These are phyloP conservation scores for Protobothrops mucrosquamatus DNA, from an alignment of 2,113 vertebrate genomes.

Conservation along the genomic window DNA sequence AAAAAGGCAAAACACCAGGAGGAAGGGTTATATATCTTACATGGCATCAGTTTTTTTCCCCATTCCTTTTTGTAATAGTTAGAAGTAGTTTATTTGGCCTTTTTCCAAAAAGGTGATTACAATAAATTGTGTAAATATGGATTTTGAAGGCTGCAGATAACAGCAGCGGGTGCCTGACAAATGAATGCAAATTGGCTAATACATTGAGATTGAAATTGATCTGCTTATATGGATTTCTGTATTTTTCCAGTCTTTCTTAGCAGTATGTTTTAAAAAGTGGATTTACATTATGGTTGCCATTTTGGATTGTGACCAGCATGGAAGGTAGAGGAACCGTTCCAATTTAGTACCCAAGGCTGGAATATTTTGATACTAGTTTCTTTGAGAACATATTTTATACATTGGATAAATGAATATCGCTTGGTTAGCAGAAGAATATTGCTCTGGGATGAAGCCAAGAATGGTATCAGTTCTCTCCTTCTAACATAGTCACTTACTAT, in stretches of 20 bases:
- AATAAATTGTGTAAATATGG: constrained; percentile 19
- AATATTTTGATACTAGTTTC: background rate
- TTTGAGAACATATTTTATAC: background rate
- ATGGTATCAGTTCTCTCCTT: background rate
- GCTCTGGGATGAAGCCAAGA: background rate
- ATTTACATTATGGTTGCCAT: background rate
- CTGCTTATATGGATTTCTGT: background rate
- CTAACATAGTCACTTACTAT: background rate
- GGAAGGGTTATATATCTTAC: constrained; percentile 4
- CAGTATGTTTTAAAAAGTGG: background rate
- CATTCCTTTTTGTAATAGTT: background rate
- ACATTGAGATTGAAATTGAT: constrained; percentile 19
- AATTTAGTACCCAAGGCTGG: background rate
- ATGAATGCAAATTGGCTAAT: constrained; percentile 23
- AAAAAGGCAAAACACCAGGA: background rate
- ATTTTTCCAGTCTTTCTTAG: background rate
- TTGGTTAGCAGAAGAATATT: background rate
- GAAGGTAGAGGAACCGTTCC: background rate
- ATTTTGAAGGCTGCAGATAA: constrained; percentile 9
- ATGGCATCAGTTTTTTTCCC: background rate
- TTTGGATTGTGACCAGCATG: background rate
- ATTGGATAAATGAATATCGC: background rate
- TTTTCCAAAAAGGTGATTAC: constrained; percentile 10
- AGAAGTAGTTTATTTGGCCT: constrained; percentile 1
- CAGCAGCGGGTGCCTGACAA: background rate